phyloP scores from a whole-genome alignment of 2,797 vertebrate genomes.

The Geotrypetes seraphini region DNA sequence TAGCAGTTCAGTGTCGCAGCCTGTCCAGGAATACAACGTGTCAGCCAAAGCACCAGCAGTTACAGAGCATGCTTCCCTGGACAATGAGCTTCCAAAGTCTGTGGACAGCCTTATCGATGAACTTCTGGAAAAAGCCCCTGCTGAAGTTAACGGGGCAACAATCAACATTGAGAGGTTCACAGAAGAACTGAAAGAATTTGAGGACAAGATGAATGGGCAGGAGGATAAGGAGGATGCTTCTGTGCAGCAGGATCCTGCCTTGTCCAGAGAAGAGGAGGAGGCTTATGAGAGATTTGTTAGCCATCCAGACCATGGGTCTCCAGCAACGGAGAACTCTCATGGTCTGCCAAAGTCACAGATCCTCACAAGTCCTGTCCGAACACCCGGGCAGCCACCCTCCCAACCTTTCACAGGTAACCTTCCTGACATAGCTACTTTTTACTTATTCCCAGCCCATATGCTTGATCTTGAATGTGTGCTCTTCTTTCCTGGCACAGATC shows the following conservation, averaged over 20 bases:
- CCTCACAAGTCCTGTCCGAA: slow-evolving; percentile 65
- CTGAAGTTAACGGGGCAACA: slow-evolving; percentile 53
- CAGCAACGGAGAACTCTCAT: not conserved
- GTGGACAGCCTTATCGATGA: slow-evolving; percentile 72
- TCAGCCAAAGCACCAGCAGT: not conserved
- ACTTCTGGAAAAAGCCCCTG: slow-evolving; percentile 56
- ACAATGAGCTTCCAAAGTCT: slow-evolving; percentile 40
- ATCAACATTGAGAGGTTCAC: slow-evolving; percentile 80
- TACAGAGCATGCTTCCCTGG: not conserved
- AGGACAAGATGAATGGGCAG: slow-evolving; percentile 44
- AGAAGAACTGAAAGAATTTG: slow-evolving; percentile 74
- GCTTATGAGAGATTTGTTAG: slow-evolving; percentile 37
- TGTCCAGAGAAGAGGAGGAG: slow-evolving; percentile 53
- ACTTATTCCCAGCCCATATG: too few relatives aligned
- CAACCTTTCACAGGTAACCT: slow-evolving; percentile 85
- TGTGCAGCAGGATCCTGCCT: slow-evolving; percentile 37
- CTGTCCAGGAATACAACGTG: too few relatives aligned
- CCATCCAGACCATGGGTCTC: slow-evolving; percentile 31
- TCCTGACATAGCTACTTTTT: too few relatives aligned
- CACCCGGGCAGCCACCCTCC: slow-evolving; percentile 55
- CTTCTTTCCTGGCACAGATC: too few relatives aligned
- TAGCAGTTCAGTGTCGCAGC: too few relatives aligned
- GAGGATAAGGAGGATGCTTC: slow-evolving; percentile 51
- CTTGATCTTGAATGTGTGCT: too few relatives aligned
- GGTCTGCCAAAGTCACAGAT: slow-evolving; percentile 15